Base-by-base conservation (phyloP, 2,797 vertebrate genomes). In the Anguilla obscura region DNA sequence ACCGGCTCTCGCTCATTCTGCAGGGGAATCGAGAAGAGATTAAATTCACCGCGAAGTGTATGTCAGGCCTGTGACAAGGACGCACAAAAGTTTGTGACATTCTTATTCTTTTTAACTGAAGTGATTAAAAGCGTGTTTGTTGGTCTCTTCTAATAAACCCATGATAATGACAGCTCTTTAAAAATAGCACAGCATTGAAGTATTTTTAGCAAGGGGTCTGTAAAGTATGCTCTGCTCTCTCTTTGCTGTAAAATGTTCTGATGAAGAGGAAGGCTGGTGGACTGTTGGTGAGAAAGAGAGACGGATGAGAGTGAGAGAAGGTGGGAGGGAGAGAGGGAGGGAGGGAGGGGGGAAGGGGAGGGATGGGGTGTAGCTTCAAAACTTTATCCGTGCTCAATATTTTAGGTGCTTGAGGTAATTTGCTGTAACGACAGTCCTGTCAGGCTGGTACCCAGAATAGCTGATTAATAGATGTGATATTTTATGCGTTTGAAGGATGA, bases 391-490 rank as follows among this genome's bases (percentile, higher is more conserved):
- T 76, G 12, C 33, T 36, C 14, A 3, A 36, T 14, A 76, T 36
- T 36, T 76, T 36, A 33, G 27, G 12, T 36, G 82, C 21, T 52
- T 0, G 6, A 27, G 48, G 82, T 10, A 54, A 84, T 83, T 48
- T 52, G 80, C 48, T 83, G 33, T 50, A 83, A 50, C n/a, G 1
- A 24, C 40, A 40, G 33, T 48, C 12, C 27, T 76, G 71, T 76
- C 27, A 36, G 71, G 71, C 27, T 3, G 33, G 27, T 16, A 10
- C 30, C 69, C 71, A 14, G 71, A 76, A 76, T 5, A 14, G 9
- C 33, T 36, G 71, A 36, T 33, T 76, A 76, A 76, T 76, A 76
- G 71, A 76, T 76, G 71, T 76, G 33, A 76, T 76, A 18, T 33
- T 33, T 76, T 76, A 36, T 33, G n/a, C 24, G 10, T 76, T 30